Evolutionary conservation across 2,113 vertebrate species (phyloP).

Genomic region (Pseudopipra pipra): DNA sequence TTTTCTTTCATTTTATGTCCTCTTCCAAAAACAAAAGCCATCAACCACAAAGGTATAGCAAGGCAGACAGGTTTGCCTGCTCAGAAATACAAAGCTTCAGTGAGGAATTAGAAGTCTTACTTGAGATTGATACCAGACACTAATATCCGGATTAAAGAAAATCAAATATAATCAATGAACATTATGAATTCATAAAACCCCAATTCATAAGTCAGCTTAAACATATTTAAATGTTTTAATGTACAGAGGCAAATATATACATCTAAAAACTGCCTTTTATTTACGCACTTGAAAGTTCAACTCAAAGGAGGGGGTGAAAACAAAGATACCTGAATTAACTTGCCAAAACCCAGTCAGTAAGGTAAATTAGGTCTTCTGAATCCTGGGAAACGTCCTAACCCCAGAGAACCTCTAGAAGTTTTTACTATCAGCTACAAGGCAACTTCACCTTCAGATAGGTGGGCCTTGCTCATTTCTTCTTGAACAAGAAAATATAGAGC

Average conservation of each 20-base stretch:
- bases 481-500: background rate
- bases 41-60: accelerated
- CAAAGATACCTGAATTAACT: background rate
- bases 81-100: background rate
- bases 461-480: background rate
- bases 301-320: background rate
- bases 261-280: background rate
- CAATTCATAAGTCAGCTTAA: background rate
- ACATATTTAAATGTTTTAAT: background rate
- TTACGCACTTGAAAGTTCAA: background rate
- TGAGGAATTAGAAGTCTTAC: background rate
- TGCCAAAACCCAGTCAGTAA: background rate
- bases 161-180: background rate
- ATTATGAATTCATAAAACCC: background rate
- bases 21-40: background rate
- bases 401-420: background rate
- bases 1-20: background rate
- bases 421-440: background rate
- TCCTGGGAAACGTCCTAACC: accelerated
- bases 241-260: background rate
- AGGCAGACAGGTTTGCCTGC: background rate
- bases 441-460: background rate
- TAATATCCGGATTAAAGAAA: background rate
- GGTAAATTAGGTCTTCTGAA: background rate
- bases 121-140: background rate